A percentile compares a stretch with the other conserved stretches of the same genome.
These are phyloP conservation scores for Aleiodes alternator DNA, from an alignment of 2,888 invertebrate genomes.

Conservation along the genomic window DNA sequence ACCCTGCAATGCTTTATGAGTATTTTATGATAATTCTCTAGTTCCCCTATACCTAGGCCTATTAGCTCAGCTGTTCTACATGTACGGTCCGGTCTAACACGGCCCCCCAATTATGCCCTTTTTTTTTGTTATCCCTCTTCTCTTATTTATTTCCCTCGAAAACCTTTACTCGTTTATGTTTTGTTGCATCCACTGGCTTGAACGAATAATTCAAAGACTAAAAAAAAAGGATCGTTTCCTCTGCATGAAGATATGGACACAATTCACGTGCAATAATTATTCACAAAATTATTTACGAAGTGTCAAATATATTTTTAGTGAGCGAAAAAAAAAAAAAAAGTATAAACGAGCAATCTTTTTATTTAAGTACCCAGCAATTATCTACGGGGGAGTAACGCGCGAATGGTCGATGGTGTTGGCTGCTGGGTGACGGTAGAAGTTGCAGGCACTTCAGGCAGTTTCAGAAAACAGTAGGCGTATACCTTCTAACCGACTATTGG, in stretches of 20 bases:
- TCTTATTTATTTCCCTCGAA: constrained; percentile 18
- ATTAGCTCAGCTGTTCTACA: constrained; percentile 24
- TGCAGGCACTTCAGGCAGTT: constrained; percentile 33
- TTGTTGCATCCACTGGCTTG: not conserved
- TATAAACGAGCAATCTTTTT: constrained; percentile 16
- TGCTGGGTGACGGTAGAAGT: constrained; percentile 9
- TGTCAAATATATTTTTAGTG: not conserved
- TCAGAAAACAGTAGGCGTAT: constrained; percentile 54
- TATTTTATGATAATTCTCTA: constrained; percentile 38
- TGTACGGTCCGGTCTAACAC: too few relatives aligned
- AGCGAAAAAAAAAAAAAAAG: not conserved
- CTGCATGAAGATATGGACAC: too few relatives aligned
- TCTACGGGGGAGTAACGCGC: constrained; percentile 31
- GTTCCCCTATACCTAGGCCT: constrained; percentile 22
- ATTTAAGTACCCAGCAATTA: constrained; percentile 40
- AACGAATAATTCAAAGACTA: not conserved
- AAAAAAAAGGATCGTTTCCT: not conserved
- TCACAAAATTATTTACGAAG: constrained; percentile 29
- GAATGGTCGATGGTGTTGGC: constrained; percentile 34
- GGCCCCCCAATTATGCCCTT: constrained; percentile 11
- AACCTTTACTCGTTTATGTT: not conserved
- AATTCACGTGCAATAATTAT: not conserved
- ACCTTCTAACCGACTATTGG: constrained; percentile 50
- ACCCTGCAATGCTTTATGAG: constrained; percentile 35
- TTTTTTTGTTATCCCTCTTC: not conserved